A percentile compares a stretch with the other conserved stretches of the same genome.
These are phyloP conservation scores for Mechanitis messenoides DNA, from an alignment of 2,888 invertebrate species.

Conservation along the genomic window DNA sequence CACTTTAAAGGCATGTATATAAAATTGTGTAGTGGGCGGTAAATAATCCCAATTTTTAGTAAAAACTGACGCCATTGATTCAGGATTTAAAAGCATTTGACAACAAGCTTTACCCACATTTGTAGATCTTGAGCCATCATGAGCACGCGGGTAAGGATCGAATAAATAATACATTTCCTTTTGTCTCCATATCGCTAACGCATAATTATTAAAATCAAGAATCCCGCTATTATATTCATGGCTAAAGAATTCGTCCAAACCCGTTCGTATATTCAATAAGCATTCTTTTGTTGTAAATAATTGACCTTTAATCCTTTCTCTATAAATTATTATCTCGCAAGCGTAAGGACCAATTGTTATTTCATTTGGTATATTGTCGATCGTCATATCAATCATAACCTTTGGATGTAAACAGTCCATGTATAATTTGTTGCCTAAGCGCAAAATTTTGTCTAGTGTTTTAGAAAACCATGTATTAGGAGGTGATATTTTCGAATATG, in stretches of 20 bases:
- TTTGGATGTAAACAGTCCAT: conserved; percentile 70
- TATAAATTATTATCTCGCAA: conserved; percentile 76
- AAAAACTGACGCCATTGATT: conserved; percentile 74
- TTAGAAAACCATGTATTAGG: conserved; percentile 77
- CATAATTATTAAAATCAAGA: conserved; percentile 77
- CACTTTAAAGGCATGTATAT: conserved; percentile 78
- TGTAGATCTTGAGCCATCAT: conserved; percentile 70
- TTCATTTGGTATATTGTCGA: conserved; percentile 76
- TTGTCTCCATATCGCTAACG: conserved; percentile 79
- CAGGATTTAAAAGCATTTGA: conserved; percentile 78
- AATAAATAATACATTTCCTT: conserved; percentile 79
- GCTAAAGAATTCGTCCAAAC: conserved; percentile 72
- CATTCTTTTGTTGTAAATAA: conserved; percentile 72
- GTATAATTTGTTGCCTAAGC: conserved; percentile 77
- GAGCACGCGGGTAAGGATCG: conserved; percentile 80
- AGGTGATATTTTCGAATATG: conserved; percentile 80
- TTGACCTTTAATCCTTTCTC: conserved; percentile 69
- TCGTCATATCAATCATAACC: conserved; percentile 62
- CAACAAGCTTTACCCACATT: conserved; percentile 78
- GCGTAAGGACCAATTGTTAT: conserved; percentile 75
- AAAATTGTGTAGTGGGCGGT: conserved; percentile 66
- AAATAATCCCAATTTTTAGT: conserved; percentile 72
- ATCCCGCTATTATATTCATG: conserved; percentile 70
- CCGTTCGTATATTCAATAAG: conserved; percentile 64
- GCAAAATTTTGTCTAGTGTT: conserved; percentile 76